Evolutionary conservation across 1,140 invertebrate species (phyloP), one percentile per base, ranked within the genome.

Genomic region (Brevipalpus yothersi): DNA sequence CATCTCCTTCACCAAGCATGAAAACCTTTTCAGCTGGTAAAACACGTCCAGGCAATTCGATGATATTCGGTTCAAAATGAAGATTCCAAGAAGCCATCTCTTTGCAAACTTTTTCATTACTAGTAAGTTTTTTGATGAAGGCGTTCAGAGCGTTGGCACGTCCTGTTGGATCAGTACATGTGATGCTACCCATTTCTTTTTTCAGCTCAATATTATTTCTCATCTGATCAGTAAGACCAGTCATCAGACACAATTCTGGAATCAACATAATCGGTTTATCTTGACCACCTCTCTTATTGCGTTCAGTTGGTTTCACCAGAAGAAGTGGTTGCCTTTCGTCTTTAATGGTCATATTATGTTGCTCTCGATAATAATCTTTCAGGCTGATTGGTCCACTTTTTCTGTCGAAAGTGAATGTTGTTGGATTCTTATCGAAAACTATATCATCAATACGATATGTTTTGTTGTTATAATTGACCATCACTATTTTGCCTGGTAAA

Each of bases 131-230:
- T 15, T 68, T 55, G 0, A 73, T 63, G 42, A 66, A 66, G 0
- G 7, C 43, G 8, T 60, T 8, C 40, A 64, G 43, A 47, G 57
- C 58, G 2, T 15, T 39, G 12, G 62, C 62, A 19, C 65, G 60
- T 10, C 40, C 8, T 4, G 8, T 39, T 12, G 65, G 65, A 45
- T 57, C 54, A 0, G 93, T 74, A 63, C 82, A 72, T 0, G 86
- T 93, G 59, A 82, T 77, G 1, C 69, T 68, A 0, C 80, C 78
- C 5, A 94, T 75, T 65, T 88, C 84, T 67, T 31, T 31, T 15
- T 53, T 62, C 23, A 61, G 23, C 19, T 55, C 51, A 40, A 41
- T 67, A 51, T n/a, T 61, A n/a, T 4, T 31, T 11, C 68, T 54
- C 60, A 68, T 66, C 3, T 58, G 59, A 1, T 69, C 67, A 43